These are phyloP conservation scores for Coenobita brevimanus DNA, from an alignment of 1,140 invertebrate genomes.

Conservation along the genomic window DNA sequence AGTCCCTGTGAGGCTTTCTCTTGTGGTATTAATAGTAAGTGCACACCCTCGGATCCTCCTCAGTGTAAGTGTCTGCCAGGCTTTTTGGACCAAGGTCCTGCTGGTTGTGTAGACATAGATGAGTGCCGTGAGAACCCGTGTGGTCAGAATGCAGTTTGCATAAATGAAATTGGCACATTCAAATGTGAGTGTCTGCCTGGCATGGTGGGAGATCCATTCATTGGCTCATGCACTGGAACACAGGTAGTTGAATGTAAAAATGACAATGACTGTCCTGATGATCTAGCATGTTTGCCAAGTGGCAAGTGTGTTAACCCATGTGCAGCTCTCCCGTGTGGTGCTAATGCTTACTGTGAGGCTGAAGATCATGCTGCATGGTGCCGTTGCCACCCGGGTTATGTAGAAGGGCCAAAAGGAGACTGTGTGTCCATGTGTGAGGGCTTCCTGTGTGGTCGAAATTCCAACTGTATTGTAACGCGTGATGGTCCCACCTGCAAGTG, in stretches of 20 bases:
- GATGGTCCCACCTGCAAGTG: slow-evolving; percentile 91
- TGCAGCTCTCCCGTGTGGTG: slow-evolving; percentile 82
- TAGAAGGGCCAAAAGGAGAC: slow-evolving; percentile 67
- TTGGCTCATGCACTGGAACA: slow-evolving; percentile 80
- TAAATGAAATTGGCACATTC: slow-evolving; percentile 82
- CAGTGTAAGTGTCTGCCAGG: slow-evolving; percentile 89
- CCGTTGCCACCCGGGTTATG: slow-evolving; percentile 85
- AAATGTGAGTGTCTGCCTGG: slow-evolving; percentile 88
- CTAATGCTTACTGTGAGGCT: slow-evolving; percentile 89
- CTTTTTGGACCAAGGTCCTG: slow-evolving; percentile 87
- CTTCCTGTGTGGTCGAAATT: slow-evolving; percentile 85
- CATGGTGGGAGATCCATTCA: slow-evolving; percentile 88
- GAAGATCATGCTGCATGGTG: slow-evolving; percentile 92
- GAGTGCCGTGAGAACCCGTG: slow-evolving; percentile 86
- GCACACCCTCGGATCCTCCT: slow-evolving; percentile 90
- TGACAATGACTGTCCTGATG: slow-evolving; percentile 86
- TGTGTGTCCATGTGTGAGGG: slow-evolving; percentile 79
- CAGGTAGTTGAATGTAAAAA: slow-evolving; percentile 76
- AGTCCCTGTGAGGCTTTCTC: slow-evolving; percentile 90
- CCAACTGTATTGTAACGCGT: slow-evolving; percentile 88
- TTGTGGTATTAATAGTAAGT: slow-evolving; percentile 94
- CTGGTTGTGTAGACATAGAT: slow-evolving; percentile 88
- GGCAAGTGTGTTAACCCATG: slow-evolving; percentile 89
- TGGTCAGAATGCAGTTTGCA: slow-evolving; percentile 87
- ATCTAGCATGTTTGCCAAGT: slow-evolving; percentile 82